Conservation (phyloP, 1,140 invertebrate genomes). For the Drosophila littoralis region DNA sequence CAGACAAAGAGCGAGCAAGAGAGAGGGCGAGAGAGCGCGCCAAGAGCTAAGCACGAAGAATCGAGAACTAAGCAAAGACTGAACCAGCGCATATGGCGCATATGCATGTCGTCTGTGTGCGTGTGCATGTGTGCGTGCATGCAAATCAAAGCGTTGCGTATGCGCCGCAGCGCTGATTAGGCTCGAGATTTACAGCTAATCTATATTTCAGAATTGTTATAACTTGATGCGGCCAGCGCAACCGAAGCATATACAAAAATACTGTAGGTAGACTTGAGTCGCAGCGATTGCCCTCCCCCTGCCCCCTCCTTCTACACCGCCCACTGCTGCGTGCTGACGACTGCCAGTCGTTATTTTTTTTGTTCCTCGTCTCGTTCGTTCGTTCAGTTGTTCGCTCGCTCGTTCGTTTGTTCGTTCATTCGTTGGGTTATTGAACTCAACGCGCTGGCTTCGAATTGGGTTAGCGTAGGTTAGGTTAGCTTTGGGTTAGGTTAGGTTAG, state of each 20-base stretch:
- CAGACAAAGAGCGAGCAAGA: slow-evolving; percentile 4
- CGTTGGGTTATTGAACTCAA: slow-evolving; percentile 67
- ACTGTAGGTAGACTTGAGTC: slow-evolving; percentile 34
- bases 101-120: slow-evolving; percentile 34
- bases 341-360: slow-evolving; percentile 10
- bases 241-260: slow-evolving; percentile 28
- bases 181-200: slow-evolving; percentile 72
- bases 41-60: background rate
- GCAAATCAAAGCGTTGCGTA: slow-evolving; percentile 30
- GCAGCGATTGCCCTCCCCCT: background rate
- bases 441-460: slow-evolving; percentile 62
- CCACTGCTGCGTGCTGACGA: slow-evolving; percentile 28
- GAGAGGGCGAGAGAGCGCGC: background rate
- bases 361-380: slow-evolving; percentile 11
- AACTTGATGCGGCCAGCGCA: slow-evolving; percentile 13
- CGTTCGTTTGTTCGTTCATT: slow-evolving; percentile 10
- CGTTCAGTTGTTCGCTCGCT: slow-evolving; percentile 1
- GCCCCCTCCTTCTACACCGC: background rate
- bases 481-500: slow-evolving; percentile 66
- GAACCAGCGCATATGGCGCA: background rate
- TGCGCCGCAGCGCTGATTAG: slow-evolving; percentile 57
- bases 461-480: slow-evolving; percentile 64
- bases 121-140: slow-evolving; percentile 9
- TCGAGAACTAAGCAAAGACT: slow-evolving; percentile 7
- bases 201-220: slow-evolving; percentile 66